These are phyloP conservation scores for Amyelois transitella DNA, from an alignment of 1,140 invertebrate species.

Conservation along the genomic window DNA sequence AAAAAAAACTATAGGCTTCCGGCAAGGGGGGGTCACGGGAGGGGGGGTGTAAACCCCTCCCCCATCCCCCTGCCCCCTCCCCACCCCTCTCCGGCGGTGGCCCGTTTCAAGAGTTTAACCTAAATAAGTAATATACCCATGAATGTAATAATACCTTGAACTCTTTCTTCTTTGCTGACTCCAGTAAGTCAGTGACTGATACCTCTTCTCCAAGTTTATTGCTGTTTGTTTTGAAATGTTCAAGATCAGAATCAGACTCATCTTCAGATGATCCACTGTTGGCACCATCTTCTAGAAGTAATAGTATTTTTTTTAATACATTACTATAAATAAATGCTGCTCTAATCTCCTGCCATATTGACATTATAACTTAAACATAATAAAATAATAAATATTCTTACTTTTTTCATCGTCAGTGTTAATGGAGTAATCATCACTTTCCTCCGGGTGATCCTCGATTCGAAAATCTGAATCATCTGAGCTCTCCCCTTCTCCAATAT, in stretches of 20 bases:
- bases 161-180: slow-evolving; percentile 61
- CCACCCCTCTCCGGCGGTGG: too few species aligned
- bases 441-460: slow-evolving; percentile 89
- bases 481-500: slow-evolving; percentile 92
- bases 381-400: slow-evolving; percentile 35
- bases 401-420: slow-evolving; percentile 75
- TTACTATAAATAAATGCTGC: too few species aligned
- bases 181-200: slow-evolving; percentile 57
- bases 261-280: slow-evolving; percentile 74
- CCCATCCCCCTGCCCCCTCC: too few species aligned
- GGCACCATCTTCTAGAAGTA: slow-evolving; percentile 52
- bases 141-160: slow-evolving; percentile 52
- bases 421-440: slow-evolving; percentile 81
- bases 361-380: too few species aligned
- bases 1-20: too few species aligned
- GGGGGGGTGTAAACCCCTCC: too few species aligned
- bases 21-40: too few species aligned
- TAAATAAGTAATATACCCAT: background rate
- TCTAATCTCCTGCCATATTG: too few species aligned
- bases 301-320: background rate
- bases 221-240: slow-evolving; percentile 65
- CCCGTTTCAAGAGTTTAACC: too few species aligned
- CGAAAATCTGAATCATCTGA: slow-evolving; percentile 97
- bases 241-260: slow-evolving; percentile 68
- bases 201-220: slow-evolving; percentile 57